Evolutionary conservation across 2,888 invertebrate species (phyloP), one percentile per base, ranked within the genome.

Genomic region (Microlaimidae sp.): DNA sequence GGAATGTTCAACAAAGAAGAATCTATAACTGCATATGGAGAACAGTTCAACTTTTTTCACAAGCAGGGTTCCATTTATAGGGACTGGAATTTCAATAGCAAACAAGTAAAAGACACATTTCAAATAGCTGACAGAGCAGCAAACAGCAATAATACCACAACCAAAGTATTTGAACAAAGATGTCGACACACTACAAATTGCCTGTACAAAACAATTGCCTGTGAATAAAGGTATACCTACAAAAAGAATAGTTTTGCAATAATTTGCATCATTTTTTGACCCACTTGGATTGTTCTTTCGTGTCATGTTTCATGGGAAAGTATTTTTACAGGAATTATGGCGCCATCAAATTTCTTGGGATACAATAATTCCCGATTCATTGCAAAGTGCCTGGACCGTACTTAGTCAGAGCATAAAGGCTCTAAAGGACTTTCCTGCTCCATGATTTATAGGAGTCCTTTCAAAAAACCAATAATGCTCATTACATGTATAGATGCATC

Each of bases 141-240:
- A n/a, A n/a, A n/a, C 3, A 27, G 10, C n/a, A 10, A 38, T n/a
- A 38, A 13, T 10, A n/a, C 49, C 3, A 19, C 25, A 1, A 40
- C 25, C 21, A 56, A 56, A 10, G 19, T 59, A 3, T 46, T 59
- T 56, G 58, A 23, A 58, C 26, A 28, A 46, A 1, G 13, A 29
- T 0, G 28, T 21, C 2, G 58, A 58, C 26, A 17, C 29, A 10
- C 13, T 54, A 2, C 19, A 38, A n/a, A n/a, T n/a, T 32, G 52
- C 27, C 2, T 21, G 26, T 1, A 43, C 52, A n/a, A n/a, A n/a
- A n/a, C n/a, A 40, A 29, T 54, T 32, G 52, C 27, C 2, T 21
- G 26, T 17, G 58, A 58, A n/a, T n/a, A n/a, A n/a, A n/a, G n/a
- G n/a, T n/a, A n/a, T n/a, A n/a, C n/a, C n/a, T n/a, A n/a, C n/a